phyloP scores from a whole-genome alignment of 2,797 vertebrate genomes.

The Gorsachius magnificus region DNA sequence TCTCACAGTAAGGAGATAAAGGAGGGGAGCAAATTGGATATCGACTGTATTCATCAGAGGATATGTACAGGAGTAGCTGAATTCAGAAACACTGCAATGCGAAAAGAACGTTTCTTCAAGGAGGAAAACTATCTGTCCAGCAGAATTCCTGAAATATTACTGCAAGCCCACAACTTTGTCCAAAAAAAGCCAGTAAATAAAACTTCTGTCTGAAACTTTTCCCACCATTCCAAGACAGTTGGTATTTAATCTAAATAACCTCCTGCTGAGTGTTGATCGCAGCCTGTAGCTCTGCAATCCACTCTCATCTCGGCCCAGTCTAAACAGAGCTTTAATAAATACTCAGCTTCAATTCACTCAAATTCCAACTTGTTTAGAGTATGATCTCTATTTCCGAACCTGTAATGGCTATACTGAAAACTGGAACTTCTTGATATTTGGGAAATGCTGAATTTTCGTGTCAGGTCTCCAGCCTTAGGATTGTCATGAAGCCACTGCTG shows the following conservation, averaged over 20 bases:
- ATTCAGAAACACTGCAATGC: background rate
- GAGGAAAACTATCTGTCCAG: background rate
- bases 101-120: conserved; percentile 4
- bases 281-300: conserved; percentile 44
- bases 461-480: background rate
- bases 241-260: conserved; percentile 69
- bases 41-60: background rate
- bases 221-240: conserved; percentile 58
- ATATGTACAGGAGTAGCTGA: background rate
- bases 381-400: background rate
- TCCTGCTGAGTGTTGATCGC: conserved; percentile 56
- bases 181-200: conserved; percentile 43
- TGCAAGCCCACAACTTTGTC: conserved; percentile 14
- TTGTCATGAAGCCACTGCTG: background rate
- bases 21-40: conserved; percentile 5
- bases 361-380: conserved; percentile 26
- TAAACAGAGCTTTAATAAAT: conserved; percentile 51
- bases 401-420: background rate
- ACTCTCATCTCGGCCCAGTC: background rate
- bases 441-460: background rate
- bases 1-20: conserved; percentile 39
- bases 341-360: conserved; percentile 33
- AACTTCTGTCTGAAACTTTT: conserved; percentile 60
- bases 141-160: conserved; percentile 51
- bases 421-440: background rate